Evolutionary conservation across 2,797 vertebrate genomes (phyloP), one percentile per base, ranked within the genome.

Genomic region (Sebastiscus albofasciatus): DNA sequence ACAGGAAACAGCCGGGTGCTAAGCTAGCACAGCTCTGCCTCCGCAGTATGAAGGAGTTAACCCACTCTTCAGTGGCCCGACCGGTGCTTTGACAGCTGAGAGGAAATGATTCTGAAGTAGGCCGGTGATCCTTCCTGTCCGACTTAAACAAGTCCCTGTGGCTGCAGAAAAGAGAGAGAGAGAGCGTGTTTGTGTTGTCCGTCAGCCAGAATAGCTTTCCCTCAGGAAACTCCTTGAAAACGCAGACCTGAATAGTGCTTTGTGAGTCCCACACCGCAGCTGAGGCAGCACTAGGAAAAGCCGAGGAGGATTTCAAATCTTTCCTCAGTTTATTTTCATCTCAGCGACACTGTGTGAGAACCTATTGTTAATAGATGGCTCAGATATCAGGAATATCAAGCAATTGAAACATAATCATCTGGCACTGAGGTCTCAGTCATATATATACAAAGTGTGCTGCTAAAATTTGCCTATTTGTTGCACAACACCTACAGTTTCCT

Each of bases 181-280:
- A 77, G 67, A 80, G 80, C 58, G 18, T 91, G 91, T 93, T 92
- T 89, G 67, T 90, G 55, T 92, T 93, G 91, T 91, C 87, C 72
- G 60, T 8, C 13, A 56, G 90, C 90, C 91, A 91, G 90, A 84
- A 60, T 22, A 88, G 85, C 80, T 78, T 82, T 88, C 85, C 77
- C 87, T 87, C 85, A 89, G 90, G 92, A 93, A 93, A 93, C 90
- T 88, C 89, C 87, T 82, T 80, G 79, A 92, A 94, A 89, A 87
- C 6, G 75, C 91, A 93, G 90, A 91, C 67, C 77, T 89, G 73
- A 85, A 87, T 66, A 39, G 72, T 24, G 72, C 72, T 91, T 74
- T 87, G 70, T 83, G 84, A 85, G 75, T 76, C 71, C 34, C 46
- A 64, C 75, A 6, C 77, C 52, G 24, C 34, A 79, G 79, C 83